phyloP scores from a whole-genome alignment of 2,888 invertebrate species.

The Liopterus haemorrhoidalis region DNA sequence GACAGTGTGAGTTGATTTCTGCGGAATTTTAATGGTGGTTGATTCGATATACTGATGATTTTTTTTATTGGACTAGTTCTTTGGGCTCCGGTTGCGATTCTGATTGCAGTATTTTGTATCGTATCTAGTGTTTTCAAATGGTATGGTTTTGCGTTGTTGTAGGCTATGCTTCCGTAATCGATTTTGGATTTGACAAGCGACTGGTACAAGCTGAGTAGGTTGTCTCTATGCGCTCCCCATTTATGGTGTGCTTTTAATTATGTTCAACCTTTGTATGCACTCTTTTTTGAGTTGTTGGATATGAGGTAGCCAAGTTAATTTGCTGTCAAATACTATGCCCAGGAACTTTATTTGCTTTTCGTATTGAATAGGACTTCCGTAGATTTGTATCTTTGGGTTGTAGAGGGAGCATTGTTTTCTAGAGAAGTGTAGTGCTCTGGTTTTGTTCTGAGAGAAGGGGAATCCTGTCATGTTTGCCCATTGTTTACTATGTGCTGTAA shows the following conservation, averaged over 20 bases:
- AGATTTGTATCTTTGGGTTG: constrained; percentile 9
- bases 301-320: constrained; percentile 10
- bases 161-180: constrained; percentile 12
- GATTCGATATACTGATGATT: constrained; percentile 2
- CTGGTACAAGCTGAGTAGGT: constrained; percentile 4
- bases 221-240: constrained; percentile 13
- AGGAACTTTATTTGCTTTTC: constrained; percentile 8
- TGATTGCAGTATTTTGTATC: constrained; percentile 9
- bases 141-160: constrained; percentile 1
- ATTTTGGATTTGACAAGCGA: constrained; percentile 12
- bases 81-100: constrained; percentile 9
- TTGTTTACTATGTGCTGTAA: constrained; percentile 17
- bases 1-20: constrained; percentile 6
- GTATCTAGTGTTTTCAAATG: constrained; percentile 5
- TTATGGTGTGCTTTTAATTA: constrained; percentile 10
- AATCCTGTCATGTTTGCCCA: constrained; percentile 19
- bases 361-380: not conserved
- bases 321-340: constrained; percentile 11
- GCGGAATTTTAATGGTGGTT: constrained; percentile 1
- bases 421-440: constrained; percentile 12
- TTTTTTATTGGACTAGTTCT: constrained; percentile 8
- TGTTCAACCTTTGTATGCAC: constrained; percentile 12
- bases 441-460: constrained; percentile 21
- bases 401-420: not conserved
- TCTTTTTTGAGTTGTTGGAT: constrained; percentile 9